Conservation (phyloP, 2,113 vertebrate species). For the Dasyurus viverrinus region DNA sequence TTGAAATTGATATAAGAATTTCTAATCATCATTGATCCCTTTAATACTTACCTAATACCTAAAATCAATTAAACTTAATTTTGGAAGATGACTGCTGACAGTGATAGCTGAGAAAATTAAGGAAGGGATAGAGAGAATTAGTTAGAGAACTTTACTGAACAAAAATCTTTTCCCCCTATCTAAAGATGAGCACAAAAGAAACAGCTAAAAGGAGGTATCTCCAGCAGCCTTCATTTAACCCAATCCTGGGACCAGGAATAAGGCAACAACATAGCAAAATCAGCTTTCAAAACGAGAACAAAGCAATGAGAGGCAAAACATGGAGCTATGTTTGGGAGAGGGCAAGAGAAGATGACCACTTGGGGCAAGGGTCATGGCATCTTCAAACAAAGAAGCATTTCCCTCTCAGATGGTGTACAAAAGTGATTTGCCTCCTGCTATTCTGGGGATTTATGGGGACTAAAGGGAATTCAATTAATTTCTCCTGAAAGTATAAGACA, state of each 20-base stretch:
- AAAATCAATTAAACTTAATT: neutral
- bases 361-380: neutral
- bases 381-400: neutral
- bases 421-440: neutral
- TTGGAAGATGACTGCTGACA: neutral
- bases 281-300: neutral
- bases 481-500: neutral
- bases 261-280: neutral
- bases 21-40: neutral
- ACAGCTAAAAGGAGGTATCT: neutral
- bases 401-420: neutral
- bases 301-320: neutral
- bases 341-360: neutral
- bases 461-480: neutral
- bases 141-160: neutral
- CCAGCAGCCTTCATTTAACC: neutral
- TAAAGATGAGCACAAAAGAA: neutral
- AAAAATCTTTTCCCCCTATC: neutral
- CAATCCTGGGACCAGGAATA: neutral
- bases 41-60: neutral
- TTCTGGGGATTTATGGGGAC: neutral
- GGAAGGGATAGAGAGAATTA: neutral
- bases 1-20: neutral
- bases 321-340: neutral
- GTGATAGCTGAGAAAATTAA: neutral